Evolutionary conservation across 2,888 invertebrate genomes (phyloP).

Genomic region (Drosophila algonquin): DNA sequence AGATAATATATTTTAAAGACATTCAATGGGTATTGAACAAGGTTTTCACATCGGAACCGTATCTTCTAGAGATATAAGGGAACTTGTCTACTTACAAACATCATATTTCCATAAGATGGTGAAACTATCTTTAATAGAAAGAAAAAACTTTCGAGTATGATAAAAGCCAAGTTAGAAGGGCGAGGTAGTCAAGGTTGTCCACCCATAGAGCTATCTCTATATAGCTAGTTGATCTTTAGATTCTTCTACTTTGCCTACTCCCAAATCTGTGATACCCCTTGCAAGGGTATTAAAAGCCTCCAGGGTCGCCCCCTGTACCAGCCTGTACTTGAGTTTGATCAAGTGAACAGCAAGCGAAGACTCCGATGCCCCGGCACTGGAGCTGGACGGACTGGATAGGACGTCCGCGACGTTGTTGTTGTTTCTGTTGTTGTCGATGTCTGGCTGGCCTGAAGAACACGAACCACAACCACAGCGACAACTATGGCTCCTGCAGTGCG

Average conservation of each 20-base stretch:
- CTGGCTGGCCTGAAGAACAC: slow-evolving; percentile 47
- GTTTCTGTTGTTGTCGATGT: slow-evolving; percentile 28
- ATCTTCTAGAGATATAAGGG: no score
- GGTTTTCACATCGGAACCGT: no score
- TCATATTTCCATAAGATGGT: no score
- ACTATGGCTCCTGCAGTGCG: slow-evolving; percentile 44
- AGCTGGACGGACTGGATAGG: slow-evolving; percentile 21
- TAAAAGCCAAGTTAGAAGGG: no score
- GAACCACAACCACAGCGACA: slow-evolving; percentile 14
- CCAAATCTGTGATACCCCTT: neutral
- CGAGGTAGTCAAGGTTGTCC: no score
- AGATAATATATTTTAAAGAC: no score
- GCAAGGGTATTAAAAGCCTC: slow-evolving; percentile 16
- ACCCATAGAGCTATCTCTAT: neutral
- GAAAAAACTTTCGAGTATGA: no score
- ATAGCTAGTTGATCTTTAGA: neutral
- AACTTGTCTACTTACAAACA: no score
- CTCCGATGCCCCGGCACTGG: slow-evolving; percentile 8
- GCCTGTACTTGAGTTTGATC: slow-evolving; percentile 68
- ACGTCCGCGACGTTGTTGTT: slow-evolving; percentile 22
- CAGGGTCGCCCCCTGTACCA: neutral
- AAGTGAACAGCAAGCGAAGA: slow-evolving; percentile 66
- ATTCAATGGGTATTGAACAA: no score
- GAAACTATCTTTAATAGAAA: no score
- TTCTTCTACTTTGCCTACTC: neutral